A percentile compares a stretch with the other conserved stretches of the same genome.
These are phyloP conservation scores for Nycticryphes semicollaris DNA, from an alignment of 2,113 vertebrate species.

Conservation along the genomic window DNA sequence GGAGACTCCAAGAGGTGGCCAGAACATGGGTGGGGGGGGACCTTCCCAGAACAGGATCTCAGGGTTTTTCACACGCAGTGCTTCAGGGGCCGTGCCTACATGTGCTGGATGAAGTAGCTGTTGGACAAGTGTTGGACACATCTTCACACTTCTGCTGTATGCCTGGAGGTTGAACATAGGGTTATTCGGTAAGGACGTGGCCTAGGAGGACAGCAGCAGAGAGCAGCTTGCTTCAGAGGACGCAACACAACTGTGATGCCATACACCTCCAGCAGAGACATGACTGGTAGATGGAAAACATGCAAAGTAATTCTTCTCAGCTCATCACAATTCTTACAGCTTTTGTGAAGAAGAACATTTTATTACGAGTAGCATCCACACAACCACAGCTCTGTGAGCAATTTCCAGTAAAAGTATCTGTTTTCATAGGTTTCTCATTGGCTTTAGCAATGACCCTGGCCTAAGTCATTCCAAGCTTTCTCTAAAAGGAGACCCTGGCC, in stretches of 20 bases:
- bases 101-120: background rate
- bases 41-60: background rate
- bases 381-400: background rate
- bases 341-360: background rate
- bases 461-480: background rate
- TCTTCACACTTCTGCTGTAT: background rate
- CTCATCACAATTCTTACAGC: background rate
- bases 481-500: background rate
- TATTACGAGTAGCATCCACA: background rate
- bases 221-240: background rate
- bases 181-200: background rate
- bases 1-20: background rate
- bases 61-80: background rate
- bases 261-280: background rate
- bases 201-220: background rate
- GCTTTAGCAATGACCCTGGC: background rate
- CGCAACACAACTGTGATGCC: background rate
- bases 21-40: rapidly evolving
- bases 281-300: background rate
- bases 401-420: background rate
- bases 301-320: background rate
- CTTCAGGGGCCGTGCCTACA: rapidly evolving
- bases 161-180: rapidly evolving
- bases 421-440: background rate
- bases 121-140: background rate